Evolutionary conservation across 2,797 vertebrate species (phyloP).

Genomic region (Cebuella pygmaea): DNA sequence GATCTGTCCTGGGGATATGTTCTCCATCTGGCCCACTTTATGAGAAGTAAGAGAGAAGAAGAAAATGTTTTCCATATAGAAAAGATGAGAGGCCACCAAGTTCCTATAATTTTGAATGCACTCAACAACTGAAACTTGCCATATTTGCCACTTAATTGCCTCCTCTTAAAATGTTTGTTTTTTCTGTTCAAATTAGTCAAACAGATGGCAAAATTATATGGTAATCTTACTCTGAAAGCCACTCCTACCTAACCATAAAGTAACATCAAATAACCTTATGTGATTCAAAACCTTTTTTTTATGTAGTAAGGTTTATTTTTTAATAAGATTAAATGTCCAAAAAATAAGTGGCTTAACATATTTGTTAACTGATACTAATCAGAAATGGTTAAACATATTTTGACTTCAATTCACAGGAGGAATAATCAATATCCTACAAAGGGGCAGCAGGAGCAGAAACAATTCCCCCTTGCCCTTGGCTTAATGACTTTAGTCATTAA

Average conservation of each 20-base stretch:
- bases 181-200: slow-evolving; percentile 9
- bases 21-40: slow-evolving; percentile 93
- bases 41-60: slow-evolving; percentile 7
- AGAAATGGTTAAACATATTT: slow-evolving; percentile 34
- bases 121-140: background rate
- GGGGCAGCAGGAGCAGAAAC: background rate
- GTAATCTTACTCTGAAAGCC: background rate
- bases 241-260: background rate
- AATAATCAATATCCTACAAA: slow-evolving; percentile 16
- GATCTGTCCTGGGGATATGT: slow-evolving; percentile 96
- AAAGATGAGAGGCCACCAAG: background rate
- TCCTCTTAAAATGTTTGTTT: background rate
- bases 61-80: background rate
- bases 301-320: background rate
- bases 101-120: background rate
- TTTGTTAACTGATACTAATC: background rate
- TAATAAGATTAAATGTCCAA: background rate
- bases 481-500: background rate
- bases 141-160: background rate
- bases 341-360: background rate
- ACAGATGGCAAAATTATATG: background rate
- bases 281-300: background rate
- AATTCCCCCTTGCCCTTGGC: background rate
- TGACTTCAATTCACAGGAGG: slow-evolving; percentile 4
- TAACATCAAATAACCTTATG: background rate